Percentiles rank a stretch among this genome's conserved stretches.
These are phyloP conservation scores for Adelphocoris suturalis DNA, from an alignment of 2,888 invertebrate species.

Conservation along the genomic window DNA sequence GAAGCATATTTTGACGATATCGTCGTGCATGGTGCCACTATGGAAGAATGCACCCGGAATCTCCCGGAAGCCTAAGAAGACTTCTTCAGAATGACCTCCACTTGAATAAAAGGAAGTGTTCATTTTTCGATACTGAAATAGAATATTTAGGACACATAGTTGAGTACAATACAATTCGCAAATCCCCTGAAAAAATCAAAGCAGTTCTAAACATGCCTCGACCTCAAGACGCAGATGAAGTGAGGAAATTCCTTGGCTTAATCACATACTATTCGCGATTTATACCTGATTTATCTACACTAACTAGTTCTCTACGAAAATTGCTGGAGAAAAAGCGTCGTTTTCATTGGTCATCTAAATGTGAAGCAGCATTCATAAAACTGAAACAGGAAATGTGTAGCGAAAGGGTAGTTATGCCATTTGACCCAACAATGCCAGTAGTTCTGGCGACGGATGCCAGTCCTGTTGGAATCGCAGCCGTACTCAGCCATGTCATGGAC, in stretches of 20 bases:
- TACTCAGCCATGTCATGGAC: slow-evolving; percentile 71
- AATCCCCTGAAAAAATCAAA: background rate
- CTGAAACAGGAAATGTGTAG: slow-evolving; percentile 74
- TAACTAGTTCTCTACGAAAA: slow-evolving; percentile 70
- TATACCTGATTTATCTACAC: background rate
- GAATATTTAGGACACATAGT: background rate
- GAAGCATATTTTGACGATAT: slow-evolving; percentile 64
- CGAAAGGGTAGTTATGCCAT: slow-evolving; percentile 74
- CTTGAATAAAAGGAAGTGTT: background rate
- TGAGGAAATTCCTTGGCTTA: background rate
- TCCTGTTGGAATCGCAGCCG: slow-evolving; percentile 68
- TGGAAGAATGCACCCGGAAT: background rate
- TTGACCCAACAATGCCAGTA: slow-evolving; percentile 74
- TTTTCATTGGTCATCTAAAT: slow-evolving; percentile 73
- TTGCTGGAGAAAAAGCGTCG: slow-evolving; percentile 70
- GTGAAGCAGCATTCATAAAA: slow-evolving; percentile 74
- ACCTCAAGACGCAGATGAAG: background rate
- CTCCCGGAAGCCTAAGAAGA: background rate
- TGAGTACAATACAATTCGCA: background rate
- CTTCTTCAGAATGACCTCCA: background rate
- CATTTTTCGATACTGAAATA: background rate
- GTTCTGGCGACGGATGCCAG: slow-evolving; percentile 73
- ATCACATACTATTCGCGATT: slow-evolving; percentile 6
- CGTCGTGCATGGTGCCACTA: slow-evolving; percentile 67
- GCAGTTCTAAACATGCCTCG: background rate